These are phyloP conservation scores for Exephanes ischioxanthus DNA, from an alignment of 2,888 invertebrate genomes.

Conservation along the genomic window DNA sequence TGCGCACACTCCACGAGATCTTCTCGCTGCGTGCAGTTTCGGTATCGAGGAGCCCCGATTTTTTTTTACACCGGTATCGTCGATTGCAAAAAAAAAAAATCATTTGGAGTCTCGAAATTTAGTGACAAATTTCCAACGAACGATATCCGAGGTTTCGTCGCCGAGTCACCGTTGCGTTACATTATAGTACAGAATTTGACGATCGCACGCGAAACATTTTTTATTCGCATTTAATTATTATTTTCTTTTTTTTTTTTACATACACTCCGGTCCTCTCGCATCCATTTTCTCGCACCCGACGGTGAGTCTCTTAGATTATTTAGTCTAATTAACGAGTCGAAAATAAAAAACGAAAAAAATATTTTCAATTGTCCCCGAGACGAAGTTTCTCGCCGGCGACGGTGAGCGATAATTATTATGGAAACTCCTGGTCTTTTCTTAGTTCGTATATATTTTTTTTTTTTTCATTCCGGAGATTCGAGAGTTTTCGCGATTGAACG, in stretches of 20 bases:
- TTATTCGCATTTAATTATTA: conserved; percentile 27
- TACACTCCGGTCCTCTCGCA: conserved; percentile 27
- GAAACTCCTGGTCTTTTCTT: conserved; percentile 23
- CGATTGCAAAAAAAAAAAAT: not conserved
- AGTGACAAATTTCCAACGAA: not conserved
- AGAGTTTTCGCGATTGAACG: conserved; percentile 19
- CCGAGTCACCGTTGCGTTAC: not conserved
- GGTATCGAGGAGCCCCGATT: not conserved
- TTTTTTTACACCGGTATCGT: conserved; percentile 2
- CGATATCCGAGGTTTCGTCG: not conserved
- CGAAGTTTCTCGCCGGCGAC: conserved; percentile 4
- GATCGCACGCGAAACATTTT: conserved; percentile 27
- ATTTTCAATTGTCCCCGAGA: conserved; percentile 4
- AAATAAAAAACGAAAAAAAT: not conserved
- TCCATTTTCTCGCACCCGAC: conserved; percentile 25
- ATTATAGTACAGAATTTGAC: conserved; percentile 14
- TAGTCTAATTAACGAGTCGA: conserved; percentile 8
- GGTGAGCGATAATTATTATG: conserved; percentile 36
- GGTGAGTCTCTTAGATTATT: conserved; percentile 11
- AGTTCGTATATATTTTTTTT: not conserved
- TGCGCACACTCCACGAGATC: not conserved
- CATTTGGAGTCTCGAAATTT: not conserved
- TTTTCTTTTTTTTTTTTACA: conserved; percentile 27
- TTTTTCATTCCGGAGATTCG: not conserved
- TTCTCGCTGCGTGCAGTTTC: not conserved